These are phyloP conservation scores for Cenopis cana DNA, from an alignment of 2,888 invertebrate species.

Conservation along the genomic window DNA sequence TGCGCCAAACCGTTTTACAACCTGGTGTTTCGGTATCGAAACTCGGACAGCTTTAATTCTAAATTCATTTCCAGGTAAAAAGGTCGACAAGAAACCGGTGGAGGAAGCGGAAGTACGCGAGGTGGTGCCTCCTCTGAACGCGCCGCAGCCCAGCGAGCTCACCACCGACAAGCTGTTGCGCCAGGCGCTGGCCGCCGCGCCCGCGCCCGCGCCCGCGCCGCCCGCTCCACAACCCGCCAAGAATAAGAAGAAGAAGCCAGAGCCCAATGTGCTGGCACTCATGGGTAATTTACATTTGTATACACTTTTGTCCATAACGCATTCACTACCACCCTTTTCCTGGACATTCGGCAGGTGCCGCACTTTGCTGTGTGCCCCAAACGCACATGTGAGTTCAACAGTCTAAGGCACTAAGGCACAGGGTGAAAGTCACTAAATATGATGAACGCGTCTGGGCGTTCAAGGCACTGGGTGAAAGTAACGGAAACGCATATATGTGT, in stretches of 20 bases:
- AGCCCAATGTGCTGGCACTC: slow-evolving; percentile 72
- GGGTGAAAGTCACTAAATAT: too few species aligned
- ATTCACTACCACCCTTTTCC: too few species aligned
- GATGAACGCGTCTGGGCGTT: too few species aligned
- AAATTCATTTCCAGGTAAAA: slow-evolving; percentile 60
- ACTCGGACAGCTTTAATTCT: too few species aligned
- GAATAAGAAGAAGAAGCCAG: slow-evolving; percentile 76
- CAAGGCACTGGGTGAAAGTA: too few species aligned
- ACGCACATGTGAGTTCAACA: too few species aligned
- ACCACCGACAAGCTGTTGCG: slow-evolving; percentile 77
- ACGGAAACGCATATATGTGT: too few species aligned
- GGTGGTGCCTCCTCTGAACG: slow-evolving; percentile 71
- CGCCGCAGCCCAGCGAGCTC: slow-evolving; percentile 75
- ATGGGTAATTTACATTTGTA: slow-evolving; percentile 66
- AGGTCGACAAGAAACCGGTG: slow-evolving; percentile 66
- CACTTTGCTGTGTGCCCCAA: too few species aligned
- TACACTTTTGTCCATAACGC: background rate
- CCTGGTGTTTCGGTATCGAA: too few species aligned
- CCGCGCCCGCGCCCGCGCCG: slow-evolving; percentile 54
- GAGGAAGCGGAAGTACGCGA: slow-evolving; percentile 63
- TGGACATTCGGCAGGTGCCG: too few species aligned
- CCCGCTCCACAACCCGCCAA: slow-evolving; percentile 63
- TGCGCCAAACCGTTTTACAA: too few species aligned
- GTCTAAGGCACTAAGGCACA: too few species aligned
- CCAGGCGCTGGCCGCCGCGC: slow-evolving; percentile 61